These are phyloP conservation scores for Paradisaea rubra DNA, from an alignment of 2,113 vertebrate species.

Conservation along the genomic window DNA sequence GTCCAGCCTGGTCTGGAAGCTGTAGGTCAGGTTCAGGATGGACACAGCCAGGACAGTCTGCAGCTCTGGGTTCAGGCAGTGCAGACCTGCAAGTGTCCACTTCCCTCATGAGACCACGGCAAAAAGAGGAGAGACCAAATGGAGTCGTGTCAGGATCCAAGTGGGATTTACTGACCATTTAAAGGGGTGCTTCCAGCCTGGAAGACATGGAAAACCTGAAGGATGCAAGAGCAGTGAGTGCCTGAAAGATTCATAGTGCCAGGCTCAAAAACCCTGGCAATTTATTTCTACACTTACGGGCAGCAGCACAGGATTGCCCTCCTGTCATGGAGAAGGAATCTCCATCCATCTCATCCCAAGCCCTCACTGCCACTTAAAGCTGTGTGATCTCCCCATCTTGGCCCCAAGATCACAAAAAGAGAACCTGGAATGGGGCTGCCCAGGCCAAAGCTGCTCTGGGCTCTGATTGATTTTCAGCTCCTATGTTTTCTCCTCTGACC, in stretches of 20 bases:
- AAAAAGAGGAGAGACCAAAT: neutral
- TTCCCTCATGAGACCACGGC: neutral
- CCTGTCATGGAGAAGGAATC: neutral
- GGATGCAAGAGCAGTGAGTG: neutral
- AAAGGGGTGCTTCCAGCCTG: neutral
- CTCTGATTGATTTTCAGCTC: slow-evolving; percentile 1
- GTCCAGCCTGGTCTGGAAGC: neutral
- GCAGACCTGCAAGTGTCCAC: neutral
- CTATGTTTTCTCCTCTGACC: neutral
- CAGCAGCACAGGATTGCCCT: neutral
- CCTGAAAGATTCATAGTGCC: neutral
- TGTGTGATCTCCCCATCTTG: neutral
- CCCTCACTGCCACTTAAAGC: neutral
- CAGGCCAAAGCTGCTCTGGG: neutral
- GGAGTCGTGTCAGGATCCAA: neutral
- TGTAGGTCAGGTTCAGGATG: neutral
- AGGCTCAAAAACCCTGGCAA: neutral
- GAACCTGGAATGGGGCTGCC: neutral
- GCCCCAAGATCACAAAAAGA: neutral
- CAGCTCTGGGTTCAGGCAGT: neutral
- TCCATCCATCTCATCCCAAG: neutral
- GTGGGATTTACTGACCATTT: neutral
- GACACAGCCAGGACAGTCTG: neutral
- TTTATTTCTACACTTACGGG: neutral
- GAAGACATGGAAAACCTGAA: neutral